Conservation (phyloP, 2,888 invertebrate genomes). For the Eristalinus sepulchralis region DNA sequence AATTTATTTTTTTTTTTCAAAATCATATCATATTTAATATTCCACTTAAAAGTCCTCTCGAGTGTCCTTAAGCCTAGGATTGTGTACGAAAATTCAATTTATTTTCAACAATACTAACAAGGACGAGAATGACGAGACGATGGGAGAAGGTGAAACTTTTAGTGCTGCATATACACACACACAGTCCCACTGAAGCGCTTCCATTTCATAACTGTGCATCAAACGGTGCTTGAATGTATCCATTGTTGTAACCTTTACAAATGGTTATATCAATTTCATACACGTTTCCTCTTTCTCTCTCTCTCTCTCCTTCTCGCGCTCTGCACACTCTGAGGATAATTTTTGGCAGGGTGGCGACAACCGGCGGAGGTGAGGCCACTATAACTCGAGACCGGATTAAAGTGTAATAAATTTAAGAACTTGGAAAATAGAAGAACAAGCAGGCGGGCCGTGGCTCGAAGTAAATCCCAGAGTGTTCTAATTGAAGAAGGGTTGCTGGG, state of each 20-base stretch:
- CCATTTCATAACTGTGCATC: conserved; percentile 40
- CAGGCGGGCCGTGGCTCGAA: background rate
- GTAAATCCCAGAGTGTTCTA: conserved; percentile 6
- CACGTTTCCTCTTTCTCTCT: background rate
- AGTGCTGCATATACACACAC: conserved; percentile 13
- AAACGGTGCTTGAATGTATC: conserved; percentile 55
- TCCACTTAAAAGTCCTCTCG: conserved; percentile 64
- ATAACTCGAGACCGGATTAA: conserved; percentile 53
- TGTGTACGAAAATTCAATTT: conserved; percentile 60
- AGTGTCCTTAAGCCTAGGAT: conserved; percentile 63
- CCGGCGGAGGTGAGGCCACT: conserved; percentile 1
- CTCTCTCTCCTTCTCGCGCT: too few relatives aligned
- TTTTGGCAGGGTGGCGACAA: too few relatives aligned
- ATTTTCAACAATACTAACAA: conserved; percentile 17
- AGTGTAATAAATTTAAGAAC: conserved; percentile 53
- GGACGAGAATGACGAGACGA: background rate
- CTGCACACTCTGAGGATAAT: conserved; percentile 6
- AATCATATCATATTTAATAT: conserved; percentile 64
- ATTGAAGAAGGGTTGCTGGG: background rate
- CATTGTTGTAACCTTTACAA: conserved; percentile 45
- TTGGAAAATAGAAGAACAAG: conserved; percentile 17
- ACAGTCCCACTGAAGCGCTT: background rate
- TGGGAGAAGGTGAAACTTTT: conserved; percentile 28
- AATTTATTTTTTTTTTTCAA: too few relatives aligned
- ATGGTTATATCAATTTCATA: conserved; percentile 62